These are phyloP conservation scores for Otocyon megalotis DNA, from an alignment of 2,113 vertebrate species.

Conservation along the genomic window DNA sequence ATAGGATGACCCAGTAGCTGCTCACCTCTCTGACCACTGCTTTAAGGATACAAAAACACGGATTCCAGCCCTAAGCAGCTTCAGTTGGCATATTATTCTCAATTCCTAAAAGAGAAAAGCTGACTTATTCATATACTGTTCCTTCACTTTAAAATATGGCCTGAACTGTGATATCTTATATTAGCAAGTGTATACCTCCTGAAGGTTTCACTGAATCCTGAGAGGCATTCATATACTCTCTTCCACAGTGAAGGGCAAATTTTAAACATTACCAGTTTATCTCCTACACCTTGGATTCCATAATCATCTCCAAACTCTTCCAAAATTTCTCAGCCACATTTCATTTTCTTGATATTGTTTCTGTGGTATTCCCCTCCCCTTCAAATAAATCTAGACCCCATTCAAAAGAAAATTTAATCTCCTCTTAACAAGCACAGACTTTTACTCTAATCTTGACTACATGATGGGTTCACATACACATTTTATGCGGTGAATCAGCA, in stretches of 20 bases:
- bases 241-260: neutral
- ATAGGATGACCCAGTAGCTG: fast-evolving
- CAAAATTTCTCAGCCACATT: slow-evolving; percentile 22
- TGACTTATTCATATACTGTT: neutral
- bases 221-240: neutral
- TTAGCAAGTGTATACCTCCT: neutral
- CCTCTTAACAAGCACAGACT: slow-evolving; percentile 67
- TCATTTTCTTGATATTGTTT: slow-evolving; percentile 57
- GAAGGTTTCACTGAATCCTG: neutral
- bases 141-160: neutral
- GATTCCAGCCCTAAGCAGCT: neutral
- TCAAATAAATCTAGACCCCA: slow-evolving; percentile 27
- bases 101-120: neutral
- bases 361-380: neutral
- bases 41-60: neutral
- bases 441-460: slow-evolving; percentile 78
- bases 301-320: neutral
- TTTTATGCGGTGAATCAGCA: slow-evolving; percentile 92
- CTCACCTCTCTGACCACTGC: neutral
- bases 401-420: slow-evolving; percentile 74
- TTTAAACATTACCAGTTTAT: neutral
- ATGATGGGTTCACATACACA: slow-evolving; percentile 81
- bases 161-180: neutral
- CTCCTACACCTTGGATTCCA: neutral
- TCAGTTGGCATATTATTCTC: neutral